Evolutionary conservation across 2,888 invertebrate genomes (phyloP), one percentile per base, ranked within the genome.

Genomic region (Cotesia congregata): DNA sequence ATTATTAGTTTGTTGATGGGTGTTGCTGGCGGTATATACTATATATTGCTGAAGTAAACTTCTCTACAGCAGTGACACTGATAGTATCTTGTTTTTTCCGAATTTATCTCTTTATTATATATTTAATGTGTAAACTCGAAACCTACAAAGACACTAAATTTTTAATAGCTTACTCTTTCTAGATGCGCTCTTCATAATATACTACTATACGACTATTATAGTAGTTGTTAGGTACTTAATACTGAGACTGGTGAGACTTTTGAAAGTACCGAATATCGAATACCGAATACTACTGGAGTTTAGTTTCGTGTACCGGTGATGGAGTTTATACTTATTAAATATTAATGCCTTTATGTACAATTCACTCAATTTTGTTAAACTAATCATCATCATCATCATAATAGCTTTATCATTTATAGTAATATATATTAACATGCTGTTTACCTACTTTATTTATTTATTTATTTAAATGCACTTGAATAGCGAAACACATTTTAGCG

Each of bases 1-100:
- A 84, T 86, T 83, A 84, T 82, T 80, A 77, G 78, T 50, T 12
- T 7, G 50, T 12, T 50, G 50, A 12, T 50, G 50, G 50, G 50
- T 50, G 4, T 50, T 50, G 50, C 50, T 50, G 50, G 7, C n/a
- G n/a, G n/a, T n/a, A n/a, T 50, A 7, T 50, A 50, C 12, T 50
- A 76, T 17, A 17, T 17, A 17, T 65, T 75, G 76, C 76, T 78
- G 76, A 74, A 72, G 77, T 78, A 76, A 72, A 72, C 73, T 73
- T 17, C 64, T 30, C n/a, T 6, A 62, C 67, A 68, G 72, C 67
- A 72, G 68, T 72, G 72, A 76, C 76, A 76, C 72, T 67, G 72
- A 62, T 76, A 40, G 72, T 41, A 68, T 68, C 12, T 4, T 12
- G 12, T 50, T 50, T 50, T 50, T 50, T 7, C 12, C 50, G 9